Base-by-base conservation (phyloP, 2,888 invertebrate genomes). In the Hirtodrosophila duncani region DNA sequence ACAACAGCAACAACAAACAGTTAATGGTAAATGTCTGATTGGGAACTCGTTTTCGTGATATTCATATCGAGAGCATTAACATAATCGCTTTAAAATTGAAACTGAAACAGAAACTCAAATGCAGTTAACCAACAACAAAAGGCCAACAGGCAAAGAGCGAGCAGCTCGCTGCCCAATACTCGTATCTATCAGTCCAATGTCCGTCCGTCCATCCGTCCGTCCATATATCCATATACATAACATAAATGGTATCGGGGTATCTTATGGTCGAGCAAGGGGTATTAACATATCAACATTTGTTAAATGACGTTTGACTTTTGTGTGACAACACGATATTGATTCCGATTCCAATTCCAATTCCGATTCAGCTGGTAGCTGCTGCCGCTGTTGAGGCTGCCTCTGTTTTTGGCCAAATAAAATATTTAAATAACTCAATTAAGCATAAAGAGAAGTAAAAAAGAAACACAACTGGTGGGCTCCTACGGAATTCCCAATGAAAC, bases 231-330 rank as follows among this genome's bases (percentile, higher is more conserved):
- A n/a, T n/a, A n/a, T n/a, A n/a, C n/a, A n/a, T n/a, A n/a, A n/a
- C n/a, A n/a, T n/a, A n/a, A n/a, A n/a, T n/a, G n/a, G n/a, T n/a
- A n/a, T n/a, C n/a, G n/a, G n/a, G n/a, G n/a, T n/a, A n/a, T n/a
- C n/a, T n/a, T n/a, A n/a, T n/a, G n/a, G n/a, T n/a, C n/a, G n/a
- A n/a, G n/a, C n/a, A n/a, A n/a, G n/a, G n/a, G 16, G 26, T 67
- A 83, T 83, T 83, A 81, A 81, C 79, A 83, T 81, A 83, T 83
- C 70, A 82, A 74, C 81, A 81, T 80, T 83, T 77, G 74, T 81
- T 80, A 83, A 83, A 83, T 80, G 80, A 83, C 78, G 63, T 74
- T 82, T 83, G 82, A 83, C 83, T 83, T 81, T 77, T 69, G 60
- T 67, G 69, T 83, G 83, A 83, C 83, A 81, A 77, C 63, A 51